A percentile compares a stretch with the other conserved stretches of the same genome.
These are phyloP conservation scores for Dicaeum eximium DNA, from an alignment of 2,113 vertebrate genomes.

Conservation along the genomic window DNA sequence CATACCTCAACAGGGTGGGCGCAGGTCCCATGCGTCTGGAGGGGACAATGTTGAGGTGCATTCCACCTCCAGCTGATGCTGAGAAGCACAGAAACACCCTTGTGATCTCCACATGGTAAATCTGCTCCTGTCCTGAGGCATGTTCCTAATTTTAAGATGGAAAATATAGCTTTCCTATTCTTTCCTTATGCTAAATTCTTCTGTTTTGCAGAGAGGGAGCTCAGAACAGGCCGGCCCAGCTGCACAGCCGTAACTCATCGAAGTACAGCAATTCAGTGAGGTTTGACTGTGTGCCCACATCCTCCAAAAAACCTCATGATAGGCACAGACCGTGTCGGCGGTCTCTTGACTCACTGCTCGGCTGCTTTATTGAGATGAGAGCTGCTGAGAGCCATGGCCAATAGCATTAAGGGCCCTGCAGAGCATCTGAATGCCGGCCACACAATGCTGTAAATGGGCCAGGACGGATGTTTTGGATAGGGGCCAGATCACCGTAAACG, in stretches of 20 bases:
- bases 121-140: neutral
- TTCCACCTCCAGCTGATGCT: neutral
- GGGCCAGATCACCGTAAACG: neutral
- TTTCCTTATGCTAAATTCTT: neutral
- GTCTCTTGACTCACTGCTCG: neutral
- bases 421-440: neutral
- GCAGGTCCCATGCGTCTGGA: neutral
- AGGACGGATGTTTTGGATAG: neutral
- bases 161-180: neutral
- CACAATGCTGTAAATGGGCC: neutral
- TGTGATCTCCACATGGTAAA: neutral
- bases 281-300: neutral
- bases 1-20: neutral
- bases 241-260: neutral
- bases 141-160: neutral
- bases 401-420: neutral
- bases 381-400: neutral
- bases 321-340: neutral
- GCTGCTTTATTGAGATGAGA: conserved; percentile 2
- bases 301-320: neutral
- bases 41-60: neutral
- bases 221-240: neutral
- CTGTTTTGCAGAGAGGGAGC: neutral
- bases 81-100: neutral
- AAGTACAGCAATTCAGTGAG: neutral